A percentile compares a stretch with the other conserved stretches of the same genome.
Conservation (phyloP, 2,797 vertebrate species). For the Pelochelys cantorii region DNA sequence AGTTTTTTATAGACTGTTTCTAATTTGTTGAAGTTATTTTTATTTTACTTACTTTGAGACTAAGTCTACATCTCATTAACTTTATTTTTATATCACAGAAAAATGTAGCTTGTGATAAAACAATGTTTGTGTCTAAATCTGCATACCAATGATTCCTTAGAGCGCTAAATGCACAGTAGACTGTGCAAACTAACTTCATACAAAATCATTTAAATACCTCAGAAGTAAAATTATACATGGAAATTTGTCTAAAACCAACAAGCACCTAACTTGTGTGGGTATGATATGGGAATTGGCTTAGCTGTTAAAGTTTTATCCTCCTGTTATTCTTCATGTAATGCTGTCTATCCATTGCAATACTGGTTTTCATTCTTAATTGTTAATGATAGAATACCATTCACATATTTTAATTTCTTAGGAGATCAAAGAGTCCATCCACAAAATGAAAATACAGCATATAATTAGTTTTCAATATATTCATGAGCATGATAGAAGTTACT, state of each 20-base stretch:
- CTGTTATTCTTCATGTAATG: neutral
- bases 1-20: constrained; percentile 35
- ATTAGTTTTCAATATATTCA: neutral
- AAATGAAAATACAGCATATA: neutral
- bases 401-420: neutral
- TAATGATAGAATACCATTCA: neutral
- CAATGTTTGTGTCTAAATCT: neutral
- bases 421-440: neutral
- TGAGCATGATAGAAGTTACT: accelerated
- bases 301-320: neutral
- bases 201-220: constrained; percentile 20
- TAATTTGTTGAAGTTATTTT: constrained; percentile 35
- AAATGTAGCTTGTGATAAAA: constrained; percentile 3
- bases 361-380: neutral
- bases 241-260: neutral
- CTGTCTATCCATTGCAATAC: neutral
- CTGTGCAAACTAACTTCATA: constrained; percentile 2
- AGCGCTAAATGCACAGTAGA: constrained; percentile 17
- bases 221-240: neutral
- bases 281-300: neutral
- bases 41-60: constrained; percentile 41
- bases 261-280: neutral
- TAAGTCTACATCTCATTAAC: constrained; percentile 43
- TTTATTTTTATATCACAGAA: constrained; percentile 39
- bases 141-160: neutral